Percentiles rank a stretch among this genome's conserved stretches.
These are phyloP conservation scores for Synaphobranchus kaupii DNA, from an alignment of 2,797 vertebrate species.

Conservation along the genomic window DNA sequence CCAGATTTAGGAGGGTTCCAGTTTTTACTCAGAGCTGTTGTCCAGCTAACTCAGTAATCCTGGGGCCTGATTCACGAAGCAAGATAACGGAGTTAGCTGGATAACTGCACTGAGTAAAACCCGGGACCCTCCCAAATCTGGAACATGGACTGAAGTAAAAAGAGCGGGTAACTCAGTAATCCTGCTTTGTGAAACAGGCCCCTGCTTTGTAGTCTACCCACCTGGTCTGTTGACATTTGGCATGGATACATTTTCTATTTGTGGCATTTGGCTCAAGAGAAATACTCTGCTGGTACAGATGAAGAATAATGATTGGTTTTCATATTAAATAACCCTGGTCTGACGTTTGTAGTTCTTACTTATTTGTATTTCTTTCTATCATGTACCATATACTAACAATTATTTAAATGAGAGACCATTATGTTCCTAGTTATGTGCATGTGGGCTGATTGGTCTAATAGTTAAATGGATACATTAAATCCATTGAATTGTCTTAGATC, in stretches of 20 bases:
- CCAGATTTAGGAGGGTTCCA: no score
- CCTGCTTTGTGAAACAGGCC: no score
- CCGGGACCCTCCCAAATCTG: no score
- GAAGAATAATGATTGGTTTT: background rate
- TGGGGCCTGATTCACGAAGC: no score
- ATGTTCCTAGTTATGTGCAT: background rate
- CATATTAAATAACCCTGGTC: background rate
- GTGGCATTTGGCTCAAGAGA: background rate
- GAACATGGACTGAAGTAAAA: no score
- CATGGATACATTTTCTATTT: background rate
- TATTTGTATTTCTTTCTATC: no score
- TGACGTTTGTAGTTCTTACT: background rate
- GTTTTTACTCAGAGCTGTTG: no score
- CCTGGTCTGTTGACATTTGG: background rate
- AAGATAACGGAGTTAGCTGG: no score
- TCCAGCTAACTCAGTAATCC: no score
- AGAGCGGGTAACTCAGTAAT: no score
- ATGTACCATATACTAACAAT: background rate
- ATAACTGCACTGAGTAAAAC: no score
- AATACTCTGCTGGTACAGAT: background rate
- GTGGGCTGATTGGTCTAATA: background rate
- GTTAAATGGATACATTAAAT: background rate
- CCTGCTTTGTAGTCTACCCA: no score
- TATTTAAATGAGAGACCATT: background rate
- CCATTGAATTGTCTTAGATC: background rate